phyloP scores from a whole-genome alignment of 2,888 invertebrate genomes.

The Cyclophora albipunctata region DNA sequence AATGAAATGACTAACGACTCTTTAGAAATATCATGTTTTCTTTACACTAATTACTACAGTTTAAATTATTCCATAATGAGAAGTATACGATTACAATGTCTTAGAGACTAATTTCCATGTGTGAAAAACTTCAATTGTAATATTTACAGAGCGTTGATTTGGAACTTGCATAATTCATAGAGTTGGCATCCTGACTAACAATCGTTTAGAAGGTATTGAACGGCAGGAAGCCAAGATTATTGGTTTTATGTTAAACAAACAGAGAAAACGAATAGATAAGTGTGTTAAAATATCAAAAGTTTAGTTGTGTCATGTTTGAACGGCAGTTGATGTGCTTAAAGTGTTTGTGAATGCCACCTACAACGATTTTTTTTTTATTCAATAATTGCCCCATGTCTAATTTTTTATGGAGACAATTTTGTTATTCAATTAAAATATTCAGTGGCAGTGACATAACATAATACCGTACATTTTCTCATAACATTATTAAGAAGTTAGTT shows the following conservation, averaged over 20 bases:
- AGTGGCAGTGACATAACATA: not conserved
- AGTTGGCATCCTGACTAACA: slow-evolving; percentile 34
- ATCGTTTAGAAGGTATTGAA: slow-evolving; percentile 9
- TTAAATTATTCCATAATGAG: not conserved
- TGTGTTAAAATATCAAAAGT: slow-evolving; percentile 13
- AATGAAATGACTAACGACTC: slow-evolving; percentile 33
- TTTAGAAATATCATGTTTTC: slow-evolving; percentile 25
- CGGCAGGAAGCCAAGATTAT: slow-evolving; percentile 41
- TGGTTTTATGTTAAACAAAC: slow-evolving; percentile 17
- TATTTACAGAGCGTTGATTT: too few relatives aligned
- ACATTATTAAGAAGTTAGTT: not conserved
- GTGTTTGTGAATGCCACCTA: slow-evolving; percentile 10
- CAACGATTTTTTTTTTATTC: slow-evolving; percentile 3
- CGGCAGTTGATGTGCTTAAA: slow-evolving; percentile 11
- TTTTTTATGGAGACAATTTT: slow-evolving; percentile 6
- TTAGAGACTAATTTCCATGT: too few relatives aligned
- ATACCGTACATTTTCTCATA: too few relatives aligned
- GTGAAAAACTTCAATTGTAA: slow-evolving; percentile 3
- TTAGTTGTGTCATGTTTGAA: slow-evolving; percentile 7
- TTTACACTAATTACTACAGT: not conserved
- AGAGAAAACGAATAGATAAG: slow-evolving; percentile 4
- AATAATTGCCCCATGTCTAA: slow-evolving; percentile 4
- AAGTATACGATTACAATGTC: slow-evolving; percentile 13
- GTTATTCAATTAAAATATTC: slow-evolving; percentile 1
- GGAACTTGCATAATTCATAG: slow-evolving; percentile 30